phyloP scores from a whole-genome alignment of 2,888 invertebrate species.

The Acrobasis repandana region DNA sequence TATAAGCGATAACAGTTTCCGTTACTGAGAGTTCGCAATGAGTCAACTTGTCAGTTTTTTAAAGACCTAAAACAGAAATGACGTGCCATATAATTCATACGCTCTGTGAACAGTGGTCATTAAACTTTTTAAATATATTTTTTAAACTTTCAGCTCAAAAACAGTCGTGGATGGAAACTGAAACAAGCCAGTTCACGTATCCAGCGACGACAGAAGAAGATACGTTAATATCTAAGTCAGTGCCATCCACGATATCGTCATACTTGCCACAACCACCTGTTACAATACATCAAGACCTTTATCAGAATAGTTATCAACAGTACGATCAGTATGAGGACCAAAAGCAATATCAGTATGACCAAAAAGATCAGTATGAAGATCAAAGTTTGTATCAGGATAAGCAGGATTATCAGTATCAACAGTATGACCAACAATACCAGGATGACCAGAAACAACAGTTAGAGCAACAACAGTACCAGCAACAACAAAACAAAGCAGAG shows the following conservation, averaged over 20 bases:
- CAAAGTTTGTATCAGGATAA: conserved; percentile 41
- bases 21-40: conserved; percentile 29
- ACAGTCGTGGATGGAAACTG: conserved; percentile 70
- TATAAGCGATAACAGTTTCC: conserved; percentile 66
- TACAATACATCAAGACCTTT: conserved; percentile 57
- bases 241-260: conserved; percentile 59
- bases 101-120: conserved; percentile 51
- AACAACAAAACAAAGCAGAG: conserved; percentile 45
- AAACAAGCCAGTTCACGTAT: conserved; percentile 66
- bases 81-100: conserved; percentile 49
- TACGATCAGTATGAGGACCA: conserved; percentile 51
- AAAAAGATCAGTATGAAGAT: conserved; percentile 42
- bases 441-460: conserved; percentile 42
- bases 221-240: conserved; percentile 57
- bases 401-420: conserved; percentile 38
- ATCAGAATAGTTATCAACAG: conserved; percentile 55
- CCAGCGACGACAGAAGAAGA: conserved; percentile 63
- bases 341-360: conserved; percentile 45
- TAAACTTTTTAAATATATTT: conserved; percentile 53
- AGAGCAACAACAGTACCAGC: conserved; percentile 43
- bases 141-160: conserved; percentile 76
- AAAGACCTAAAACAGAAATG: conserved; percentile 43
- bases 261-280: conserved; percentile 62
- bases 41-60: conserved; percentile 41
- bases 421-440: conserved; percentile 40